Conservation (phyloP, 1,140 invertebrate genomes). For the Drosophila miranda region DNA sequence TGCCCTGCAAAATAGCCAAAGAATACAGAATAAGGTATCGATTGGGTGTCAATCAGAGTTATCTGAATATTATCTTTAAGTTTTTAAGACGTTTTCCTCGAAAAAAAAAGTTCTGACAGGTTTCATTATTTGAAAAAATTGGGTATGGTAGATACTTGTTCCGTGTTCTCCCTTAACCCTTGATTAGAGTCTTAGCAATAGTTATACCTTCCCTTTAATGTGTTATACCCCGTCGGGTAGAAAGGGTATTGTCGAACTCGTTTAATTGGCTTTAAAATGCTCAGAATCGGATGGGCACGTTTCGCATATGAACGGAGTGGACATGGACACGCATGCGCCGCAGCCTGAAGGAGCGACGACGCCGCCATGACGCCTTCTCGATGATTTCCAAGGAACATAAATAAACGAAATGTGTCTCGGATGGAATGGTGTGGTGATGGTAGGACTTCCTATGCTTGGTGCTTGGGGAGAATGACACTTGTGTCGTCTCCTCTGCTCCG, state of each 20-base stretch:
- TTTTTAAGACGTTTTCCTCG: too few species aligned
- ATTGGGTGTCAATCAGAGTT: too few species aligned
- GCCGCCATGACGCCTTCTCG: conserved; percentile 33
- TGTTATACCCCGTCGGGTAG: conserved; percentile 2
- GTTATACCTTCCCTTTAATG: background rate
- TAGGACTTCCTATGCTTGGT: background rate
- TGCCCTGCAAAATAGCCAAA: conserved; percentile 1
- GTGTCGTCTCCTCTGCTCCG: background rate
- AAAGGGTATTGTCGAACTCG: conserved; percentile 43
- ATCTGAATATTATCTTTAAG: too few species aligned
- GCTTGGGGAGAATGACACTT: conserved; percentile 30
- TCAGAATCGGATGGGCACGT: conserved; percentile 48
- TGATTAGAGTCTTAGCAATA: background rate
- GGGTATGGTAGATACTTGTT: too few species aligned
- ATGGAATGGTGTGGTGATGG: conserved; percentile 16
- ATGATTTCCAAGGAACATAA: conserved; percentile 44
- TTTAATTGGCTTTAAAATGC: conserved; percentile 68
- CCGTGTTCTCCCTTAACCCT: too few species aligned
- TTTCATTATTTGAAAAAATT: too few species aligned
- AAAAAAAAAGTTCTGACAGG: too few species aligned
- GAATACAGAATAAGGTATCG: too few species aligned
- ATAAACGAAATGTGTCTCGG: conserved; percentile 61
- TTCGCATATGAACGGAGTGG: conserved; percentile 17
- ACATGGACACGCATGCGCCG: conserved; percentile 49
- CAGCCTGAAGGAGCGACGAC: conserved; percentile 33